Evolutionary conservation across 2,888 invertebrate genomes (phyloP).

Genomic region (Pristionchus arcanus): DNA sequence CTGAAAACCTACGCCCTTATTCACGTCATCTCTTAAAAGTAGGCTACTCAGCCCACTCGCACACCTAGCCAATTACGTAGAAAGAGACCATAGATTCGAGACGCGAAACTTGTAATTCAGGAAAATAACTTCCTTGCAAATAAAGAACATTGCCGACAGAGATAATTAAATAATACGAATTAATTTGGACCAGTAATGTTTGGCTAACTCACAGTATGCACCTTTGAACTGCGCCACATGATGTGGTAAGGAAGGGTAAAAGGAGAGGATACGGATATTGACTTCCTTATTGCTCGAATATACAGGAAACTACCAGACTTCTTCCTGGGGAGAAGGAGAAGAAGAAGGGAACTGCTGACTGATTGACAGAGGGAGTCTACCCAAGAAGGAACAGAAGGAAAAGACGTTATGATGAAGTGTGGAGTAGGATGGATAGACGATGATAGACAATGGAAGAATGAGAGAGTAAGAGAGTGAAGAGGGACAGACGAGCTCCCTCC

Average conservation of each 20-base stretch:
- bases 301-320: not conserved
- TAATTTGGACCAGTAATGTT: not conserved
- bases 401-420: constrained; percentile 29
- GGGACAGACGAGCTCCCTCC: not conserved
- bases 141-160: too few species aligned
- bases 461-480: not conserved
- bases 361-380: not conserved
- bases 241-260: not conserved
- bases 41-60: not conserved
- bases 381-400: not conserved
- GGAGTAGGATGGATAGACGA: constrained; percentile 12
- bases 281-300: not conserved
- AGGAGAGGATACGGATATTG: not conserved
- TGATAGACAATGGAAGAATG: constrained; percentile 5
- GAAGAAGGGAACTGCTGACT: constrained; percentile 15
- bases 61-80: constrained; percentile 25
- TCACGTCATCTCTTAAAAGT: not conserved
- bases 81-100: not conserved
- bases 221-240: constrained; percentile 33
- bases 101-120: too few species aligned
- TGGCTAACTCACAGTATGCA: not conserved
- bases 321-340: not conserved
- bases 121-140: too few species aligned
- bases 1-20: not conserved
- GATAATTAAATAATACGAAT: too few species aligned